Evolutionary conservation across 2,888 invertebrate species (phyloP), one percentile per base, ranked within the genome.

Genomic region (Belgica antarctica): DNA sequence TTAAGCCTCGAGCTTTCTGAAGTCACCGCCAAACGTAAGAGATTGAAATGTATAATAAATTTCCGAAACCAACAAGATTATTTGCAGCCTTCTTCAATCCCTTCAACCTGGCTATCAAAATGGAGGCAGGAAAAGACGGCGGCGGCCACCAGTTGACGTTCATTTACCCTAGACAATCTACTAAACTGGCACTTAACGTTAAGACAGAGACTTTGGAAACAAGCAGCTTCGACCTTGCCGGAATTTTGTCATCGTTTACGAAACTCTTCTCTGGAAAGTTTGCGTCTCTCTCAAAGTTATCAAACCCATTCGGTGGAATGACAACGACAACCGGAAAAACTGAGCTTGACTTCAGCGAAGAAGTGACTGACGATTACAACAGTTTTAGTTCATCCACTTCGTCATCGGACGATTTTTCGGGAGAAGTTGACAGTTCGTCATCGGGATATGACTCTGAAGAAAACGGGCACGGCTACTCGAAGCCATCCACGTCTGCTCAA

Each of bases 31-130:
- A 22, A 7, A 19, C 52, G 52, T 52, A 22, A 52, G 52, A 31
- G 12, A 31, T 31, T 31, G 22, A 52, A 52, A 52, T 52, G 7
- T 52, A n/a, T 52, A 1, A 17, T 17, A 19, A 17, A 22, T 52
- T 52, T 52, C n/a, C 4, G 41, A 52, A 22, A 3, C 1, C n/a
- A n/a, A n/a, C 1, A 22, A 52, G 22, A 5, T 52, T 52, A 52
- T 12, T 8, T 63, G 8, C 22, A 47, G 66, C 46, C 19, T 47
- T 68, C n/a, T 27, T 68, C 7, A 46, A 46, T 28, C 19, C 19
- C 7, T 68, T 68, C 19, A 68, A 68, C 46, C 12, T 52, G 8
- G 66, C 66, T n/a, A 46, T 68, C 7, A 28, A 68, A 19, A 68
- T 31, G 2, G 22, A 68, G 1, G 27, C 27, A 1, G 25, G 25